Evolutionary conservation across 2,113 vertebrate genomes (phyloP).

Genomic region (Carollia perspicillata): DNA sequence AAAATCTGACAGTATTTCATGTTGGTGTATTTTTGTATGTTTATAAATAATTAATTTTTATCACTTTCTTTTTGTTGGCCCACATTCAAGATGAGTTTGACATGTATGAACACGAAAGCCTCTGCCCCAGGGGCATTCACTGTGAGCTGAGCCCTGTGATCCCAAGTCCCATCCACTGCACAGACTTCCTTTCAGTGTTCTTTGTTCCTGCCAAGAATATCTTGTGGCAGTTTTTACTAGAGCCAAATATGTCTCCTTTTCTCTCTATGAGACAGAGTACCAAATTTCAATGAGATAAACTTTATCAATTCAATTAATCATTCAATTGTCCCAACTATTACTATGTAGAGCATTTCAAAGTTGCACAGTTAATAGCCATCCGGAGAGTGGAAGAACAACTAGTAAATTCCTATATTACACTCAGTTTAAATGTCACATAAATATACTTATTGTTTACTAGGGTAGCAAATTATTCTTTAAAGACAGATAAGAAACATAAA

Average conservation of each 20-base stretch:
- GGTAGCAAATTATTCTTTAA: slow-evolving; percentile 19
- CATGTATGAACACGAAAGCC: slow-evolving; percentile 38
- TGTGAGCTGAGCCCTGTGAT: background rate
- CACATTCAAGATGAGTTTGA: background rate
- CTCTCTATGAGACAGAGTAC: background rate
- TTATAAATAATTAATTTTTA: slow-evolving; percentile 62
- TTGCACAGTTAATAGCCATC: background rate
- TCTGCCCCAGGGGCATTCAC: background rate
- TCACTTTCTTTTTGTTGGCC: slow-evolving; percentile 40
- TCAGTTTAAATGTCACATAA: slow-evolving; percentile 31
- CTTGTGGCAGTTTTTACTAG: background rate
- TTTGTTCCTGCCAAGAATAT: background rate
- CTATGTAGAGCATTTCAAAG: slow-evolving; percentile 15
- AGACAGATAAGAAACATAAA: background rate
- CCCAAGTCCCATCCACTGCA: background rate
- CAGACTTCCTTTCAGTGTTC: background rate
- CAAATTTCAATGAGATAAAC: slow-evolving; percentile 35
- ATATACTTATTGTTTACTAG: slow-evolving; percentile 42
- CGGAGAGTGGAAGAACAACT: background rate
- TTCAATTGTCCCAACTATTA: background rate
- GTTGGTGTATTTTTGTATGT: slow-evolving; percentile 19
- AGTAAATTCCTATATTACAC: background rate
- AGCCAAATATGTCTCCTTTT: background rate
- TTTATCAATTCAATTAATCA: slow-evolving; percentile 38
- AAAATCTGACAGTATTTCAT: slow-evolving; percentile 8